Conservation (phyloP, 2,113 vertebrate species). For the Pseudopipra pipra region DNA sequence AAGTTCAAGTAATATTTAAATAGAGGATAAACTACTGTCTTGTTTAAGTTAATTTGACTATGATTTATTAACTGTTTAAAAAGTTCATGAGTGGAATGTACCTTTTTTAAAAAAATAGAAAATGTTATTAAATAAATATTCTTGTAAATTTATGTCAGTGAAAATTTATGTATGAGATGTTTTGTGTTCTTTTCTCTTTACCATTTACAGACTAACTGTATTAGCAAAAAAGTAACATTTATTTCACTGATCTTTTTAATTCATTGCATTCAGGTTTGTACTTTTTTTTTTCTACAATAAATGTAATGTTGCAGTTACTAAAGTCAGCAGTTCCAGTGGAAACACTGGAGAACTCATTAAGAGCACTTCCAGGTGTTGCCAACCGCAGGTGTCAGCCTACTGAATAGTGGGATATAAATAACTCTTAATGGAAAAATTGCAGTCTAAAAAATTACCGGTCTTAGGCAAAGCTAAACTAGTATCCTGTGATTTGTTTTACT, state of each 20-base stretch:
- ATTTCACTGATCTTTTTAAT: constrained; percentile 69
- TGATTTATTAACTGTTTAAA: constrained; percentile 26
- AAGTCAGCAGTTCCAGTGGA: constrained; percentile 64
- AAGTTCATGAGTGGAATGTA: neutral
- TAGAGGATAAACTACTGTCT: neutral
- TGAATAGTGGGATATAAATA: constrained; percentile 59
- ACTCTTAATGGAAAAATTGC: constrained; percentile 48
- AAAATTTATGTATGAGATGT: neutral
- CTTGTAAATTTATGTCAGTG: neutral
- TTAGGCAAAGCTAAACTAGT: constrained; percentile 10
- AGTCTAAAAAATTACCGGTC: constrained; percentile 11
- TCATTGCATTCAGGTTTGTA: constrained; percentile 25
- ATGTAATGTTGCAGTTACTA: constrained; percentile 35
- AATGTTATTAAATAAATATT: neutral
- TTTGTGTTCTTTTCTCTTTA: neutral
- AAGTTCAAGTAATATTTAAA: neutral
- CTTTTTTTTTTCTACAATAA: neutral
- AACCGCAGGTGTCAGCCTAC: constrained; percentile 62
- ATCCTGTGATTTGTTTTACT: constrained; percentile 31
- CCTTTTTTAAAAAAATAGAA: neutral
- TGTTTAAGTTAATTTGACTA: neutral
- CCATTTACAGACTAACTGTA: constrained; percentile 24
- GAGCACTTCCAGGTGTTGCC: constrained; percentile 60
- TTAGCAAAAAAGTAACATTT: constrained; percentile 51
- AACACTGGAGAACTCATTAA: constrained; percentile 71